These are phyloP conservation scores for Onychomys leucogaster DNA, from an alignment of 2,797 vertebrate genomes.

Conservation along the genomic window DNA sequence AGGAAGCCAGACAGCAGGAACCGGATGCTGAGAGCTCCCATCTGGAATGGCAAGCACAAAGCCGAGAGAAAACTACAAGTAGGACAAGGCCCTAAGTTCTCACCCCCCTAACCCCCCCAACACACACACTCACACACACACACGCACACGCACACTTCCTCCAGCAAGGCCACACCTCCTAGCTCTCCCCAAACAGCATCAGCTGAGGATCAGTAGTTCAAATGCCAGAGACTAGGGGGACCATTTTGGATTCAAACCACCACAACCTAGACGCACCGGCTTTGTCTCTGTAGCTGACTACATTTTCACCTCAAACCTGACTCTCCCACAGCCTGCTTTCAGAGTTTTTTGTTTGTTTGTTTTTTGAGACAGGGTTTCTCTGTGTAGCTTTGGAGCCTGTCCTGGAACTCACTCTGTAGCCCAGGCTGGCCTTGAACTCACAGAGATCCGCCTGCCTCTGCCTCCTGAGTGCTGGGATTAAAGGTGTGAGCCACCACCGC, in stretches of 20 bases:
- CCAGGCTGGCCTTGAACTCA: no score
- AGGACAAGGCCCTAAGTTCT: background rate
- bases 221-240: background rate
- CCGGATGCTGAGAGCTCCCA: background rate
- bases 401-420: no score
- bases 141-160: background rate
- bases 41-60: background rate
- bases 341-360: no score
- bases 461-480: no score
- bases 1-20: background rate
- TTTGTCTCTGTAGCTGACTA: background rate
- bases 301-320: background rate
- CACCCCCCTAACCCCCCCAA: background rate
- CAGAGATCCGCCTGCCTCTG: no score
- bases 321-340: background rate
- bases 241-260: background rate
- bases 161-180: background rate
- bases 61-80: background rate
- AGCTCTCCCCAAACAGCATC: background rate
- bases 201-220: background rate
- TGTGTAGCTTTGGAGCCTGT: no score
- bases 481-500: no score
- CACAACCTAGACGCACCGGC: background rate
- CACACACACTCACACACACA: no score
- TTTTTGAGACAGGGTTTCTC: no score